These are phyloP conservation scores for Ennomos quercinarius DNA, from an alignment of 2,888 invertebrate species.

Conservation along the genomic window DNA sequence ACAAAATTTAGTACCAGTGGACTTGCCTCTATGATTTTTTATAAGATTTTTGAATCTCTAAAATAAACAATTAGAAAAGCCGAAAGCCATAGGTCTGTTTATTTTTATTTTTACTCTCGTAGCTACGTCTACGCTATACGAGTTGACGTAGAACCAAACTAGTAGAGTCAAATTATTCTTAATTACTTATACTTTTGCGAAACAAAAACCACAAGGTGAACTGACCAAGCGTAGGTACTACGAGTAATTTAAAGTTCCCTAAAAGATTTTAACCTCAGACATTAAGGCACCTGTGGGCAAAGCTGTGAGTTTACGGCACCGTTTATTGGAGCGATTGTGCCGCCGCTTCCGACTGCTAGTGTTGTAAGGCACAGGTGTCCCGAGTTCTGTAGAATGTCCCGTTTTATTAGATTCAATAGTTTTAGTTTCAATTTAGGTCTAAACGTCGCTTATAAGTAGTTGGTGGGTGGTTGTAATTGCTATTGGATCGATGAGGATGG, in stretches of 20 bases:
- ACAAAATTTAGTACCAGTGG: too few relatives aligned
- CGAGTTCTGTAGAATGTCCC: slow-evolving; percentile 1
- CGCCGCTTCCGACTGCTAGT: slow-evolving; percentile 26
- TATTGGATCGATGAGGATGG: too few relatives aligned
- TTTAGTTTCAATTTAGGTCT: neutral
- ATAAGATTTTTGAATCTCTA: too few relatives aligned
- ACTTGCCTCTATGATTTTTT: too few relatives aligned
- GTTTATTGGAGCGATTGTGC: slow-evolving; percentile 25
- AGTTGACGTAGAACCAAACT: too few relatives aligned
- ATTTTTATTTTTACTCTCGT: too few relatives aligned
- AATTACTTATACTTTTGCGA: neutral
- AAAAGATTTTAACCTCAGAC: slow-evolving; percentile 39
- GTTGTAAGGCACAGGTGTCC: slow-evolving; percentile 6
- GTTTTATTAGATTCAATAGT: neutral
- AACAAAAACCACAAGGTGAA: slow-evolving; percentile 4
- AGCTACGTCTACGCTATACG: too few relatives aligned
- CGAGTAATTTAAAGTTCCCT: slow-evolving; percentile 34
- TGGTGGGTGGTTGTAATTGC: too few relatives aligned
- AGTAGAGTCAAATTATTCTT: too few relatives aligned
- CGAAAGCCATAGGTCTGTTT: too few relatives aligned
- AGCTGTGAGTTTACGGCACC: slow-evolving; percentile 31
- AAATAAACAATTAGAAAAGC: too few relatives aligned
- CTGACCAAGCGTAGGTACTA: slow-evolving; percentile 22
- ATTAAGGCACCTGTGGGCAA: slow-evolving; percentile 40
- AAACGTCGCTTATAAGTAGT: neutral